Conservation (phyloP, 2,888 invertebrate species). For the Leptinotarsa tumamoca region DNA sequence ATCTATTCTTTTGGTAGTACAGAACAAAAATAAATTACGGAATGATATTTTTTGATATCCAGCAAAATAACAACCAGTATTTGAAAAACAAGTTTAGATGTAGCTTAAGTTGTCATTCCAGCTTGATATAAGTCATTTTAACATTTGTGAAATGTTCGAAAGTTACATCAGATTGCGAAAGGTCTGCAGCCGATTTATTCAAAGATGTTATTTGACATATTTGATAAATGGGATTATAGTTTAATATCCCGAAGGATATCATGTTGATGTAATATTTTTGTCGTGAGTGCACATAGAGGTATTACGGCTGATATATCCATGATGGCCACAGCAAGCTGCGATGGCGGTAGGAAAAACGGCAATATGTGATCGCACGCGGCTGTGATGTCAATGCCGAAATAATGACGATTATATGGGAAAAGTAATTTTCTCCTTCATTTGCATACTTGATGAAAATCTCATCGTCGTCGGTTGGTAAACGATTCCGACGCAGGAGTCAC, state of each 20-base stretch:
- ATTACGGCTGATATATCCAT: conserved; percentile 29
- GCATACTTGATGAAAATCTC: conserved; percentile 68
- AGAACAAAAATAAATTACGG: no score
- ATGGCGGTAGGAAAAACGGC: conserved; percentile 61
- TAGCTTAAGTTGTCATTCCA: no score
- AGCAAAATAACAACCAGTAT: no score
- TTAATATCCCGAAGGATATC: conserved; percentile 46
- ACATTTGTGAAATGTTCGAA: no score
- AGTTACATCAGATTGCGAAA: neutral
- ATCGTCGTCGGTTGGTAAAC: conserved; percentile 52
- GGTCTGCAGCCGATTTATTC: conserved; percentile 11
- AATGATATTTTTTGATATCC: no score
- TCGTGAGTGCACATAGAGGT: conserved; percentile 28
- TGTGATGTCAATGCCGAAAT: conserved; percentile 68
- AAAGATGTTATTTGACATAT: conserved; percentile 39
- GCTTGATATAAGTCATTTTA: no score
- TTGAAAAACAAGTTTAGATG: no score
- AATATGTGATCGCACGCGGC: conserved; percentile 64
- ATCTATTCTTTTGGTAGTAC: no score
- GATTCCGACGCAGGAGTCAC: neutral
- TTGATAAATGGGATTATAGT: conserved; percentile 50
- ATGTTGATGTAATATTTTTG: conserved; percentile 43
- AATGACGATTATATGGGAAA: conserved; percentile 69
- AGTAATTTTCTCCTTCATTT: conserved; percentile 69
- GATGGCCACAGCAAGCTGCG: conserved; percentile 47